Conservation (phyloP, 2,888 invertebrate species). For the Idaea biselata region DNA sequence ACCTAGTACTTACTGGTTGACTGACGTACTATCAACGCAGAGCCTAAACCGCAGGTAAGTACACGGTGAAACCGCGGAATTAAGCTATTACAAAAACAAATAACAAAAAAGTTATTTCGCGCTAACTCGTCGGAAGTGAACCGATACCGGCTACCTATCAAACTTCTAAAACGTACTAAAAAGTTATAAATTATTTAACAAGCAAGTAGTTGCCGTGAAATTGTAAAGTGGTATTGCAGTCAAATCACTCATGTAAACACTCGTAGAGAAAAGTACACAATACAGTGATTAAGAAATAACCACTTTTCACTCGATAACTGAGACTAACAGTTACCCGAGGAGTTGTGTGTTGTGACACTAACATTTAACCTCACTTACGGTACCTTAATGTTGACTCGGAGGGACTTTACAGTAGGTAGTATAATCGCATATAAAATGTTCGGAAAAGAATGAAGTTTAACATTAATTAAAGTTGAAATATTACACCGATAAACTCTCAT, state of each 20-base stretch:
- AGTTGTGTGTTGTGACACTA: conserved; percentile 35
- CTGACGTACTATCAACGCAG: too few relatives aligned
- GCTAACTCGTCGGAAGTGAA: conserved; percentile 4
- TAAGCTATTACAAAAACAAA: not conserved
- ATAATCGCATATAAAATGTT: not conserved
- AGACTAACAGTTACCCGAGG: not conserved
- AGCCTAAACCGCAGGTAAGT: too few relatives aligned
- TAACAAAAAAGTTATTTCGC: not conserved
- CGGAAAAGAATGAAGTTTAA: not conserved
- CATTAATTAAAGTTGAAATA: not conserved
- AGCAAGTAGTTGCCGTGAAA: conserved; percentile 24
- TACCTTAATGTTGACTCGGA: conserved; percentile 27
- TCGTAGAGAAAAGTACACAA: conserved; percentile 40
- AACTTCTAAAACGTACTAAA: not conserved
- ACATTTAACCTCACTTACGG: conserved; percentile 60
- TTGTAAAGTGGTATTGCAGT: conserved; percentile 25
- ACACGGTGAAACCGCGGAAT: too few relatives aligned
- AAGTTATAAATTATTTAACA: conserved; percentile 33
- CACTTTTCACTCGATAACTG: conserved; percentile 29
- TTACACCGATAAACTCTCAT: not conserved
- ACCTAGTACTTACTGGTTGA: too few relatives aligned
- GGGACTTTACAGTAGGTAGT: not conserved
- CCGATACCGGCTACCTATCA: not conserved
- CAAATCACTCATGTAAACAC: conserved; percentile 44
- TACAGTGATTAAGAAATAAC: conserved; percentile 45